phyloP scores from a whole-genome alignment of 1,140 invertebrate species.

The Drosophila equinoxialis region DNA sequence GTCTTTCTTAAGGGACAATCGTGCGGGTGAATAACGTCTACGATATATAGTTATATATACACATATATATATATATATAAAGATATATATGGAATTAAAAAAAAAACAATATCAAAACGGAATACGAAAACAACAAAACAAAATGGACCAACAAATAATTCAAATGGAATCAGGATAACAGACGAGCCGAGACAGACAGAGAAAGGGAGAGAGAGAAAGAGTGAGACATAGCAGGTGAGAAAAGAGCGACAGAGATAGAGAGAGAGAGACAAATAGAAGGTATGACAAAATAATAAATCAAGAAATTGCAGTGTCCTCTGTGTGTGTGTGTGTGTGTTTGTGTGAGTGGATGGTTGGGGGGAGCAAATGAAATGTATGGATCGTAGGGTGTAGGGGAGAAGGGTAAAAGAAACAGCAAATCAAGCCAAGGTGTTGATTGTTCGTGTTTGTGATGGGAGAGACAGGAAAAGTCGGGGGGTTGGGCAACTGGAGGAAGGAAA shows the following conservation, averaged over 20 bases:
- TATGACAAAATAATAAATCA: constrained; percentile 11
- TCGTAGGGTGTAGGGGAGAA: too few relatives aligned
- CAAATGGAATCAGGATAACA: constrained; percentile 14
- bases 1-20: constrained; percentile 90
- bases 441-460: constrained; percentile 3
- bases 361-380: constrained; percentile 17
- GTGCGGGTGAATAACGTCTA: constrained; percentile 91
- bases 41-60: constrained; percentile 73
- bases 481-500: background rate
- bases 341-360: constrained; percentile 21
- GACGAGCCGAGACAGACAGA: constrained; percentile 1
- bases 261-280: too few relatives aligned
- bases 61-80: constrained; percentile 43
- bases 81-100: constrained; percentile 23
- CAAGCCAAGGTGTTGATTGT: background rate
- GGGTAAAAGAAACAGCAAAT: background rate
- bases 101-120: constrained; percentile 41
- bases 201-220: constrained; percentile 9
- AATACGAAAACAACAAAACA: constrained; percentile 36
- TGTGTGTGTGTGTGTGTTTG: constrained; percentile 5
- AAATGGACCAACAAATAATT: constrained; percentile 34
- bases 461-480: background rate
- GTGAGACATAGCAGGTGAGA: constrained; percentile 8
- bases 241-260: background rate
- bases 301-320: background rate